Percentiles rank a stretch among this genome's conserved stretches.
These are phyloP conservation scores for Paramormyrops kingsleyae DNA, from an alignment of 2,113 vertebrate species.

Conservation along the genomic window DNA sequence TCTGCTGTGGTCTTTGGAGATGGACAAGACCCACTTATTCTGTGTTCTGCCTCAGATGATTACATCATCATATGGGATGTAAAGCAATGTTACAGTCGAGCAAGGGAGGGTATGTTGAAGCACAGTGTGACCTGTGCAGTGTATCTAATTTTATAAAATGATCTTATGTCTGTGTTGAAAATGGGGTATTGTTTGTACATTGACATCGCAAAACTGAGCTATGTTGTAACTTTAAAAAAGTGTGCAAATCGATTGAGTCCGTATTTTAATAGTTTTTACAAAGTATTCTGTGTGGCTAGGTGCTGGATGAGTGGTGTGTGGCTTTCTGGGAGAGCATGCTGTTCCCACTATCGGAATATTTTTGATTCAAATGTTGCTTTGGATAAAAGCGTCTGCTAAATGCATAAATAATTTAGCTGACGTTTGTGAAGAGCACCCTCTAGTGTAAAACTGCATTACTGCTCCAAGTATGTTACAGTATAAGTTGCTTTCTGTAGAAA, in stretches of 20 bases:
- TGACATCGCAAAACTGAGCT: not conserved
- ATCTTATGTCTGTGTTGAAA: not conserved
- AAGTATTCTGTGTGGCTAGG: not conserved
- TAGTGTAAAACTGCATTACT: constrained; percentile 1
- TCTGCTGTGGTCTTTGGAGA: constrained; percentile 71
- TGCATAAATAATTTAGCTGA: not conserved
- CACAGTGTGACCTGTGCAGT: not conserved
- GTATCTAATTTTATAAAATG: not conserved
- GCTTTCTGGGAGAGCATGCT: not conserved
- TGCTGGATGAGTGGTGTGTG: not conserved
- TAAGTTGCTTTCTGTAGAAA: not conserved
- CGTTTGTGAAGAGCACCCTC: not conserved
- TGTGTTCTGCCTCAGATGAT: constrained; percentile 80
- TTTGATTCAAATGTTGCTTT: not conserved
- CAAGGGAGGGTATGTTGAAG: constrained; percentile 54
- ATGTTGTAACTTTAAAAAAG: not conserved
- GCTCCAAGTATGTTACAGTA: constrained; percentile 1
- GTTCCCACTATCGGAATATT: not conserved
- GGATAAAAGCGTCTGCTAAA: not conserved
- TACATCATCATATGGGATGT: constrained; percentile 72
- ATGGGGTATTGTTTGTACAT: not conserved
- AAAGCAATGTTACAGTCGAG: constrained; percentile 53
- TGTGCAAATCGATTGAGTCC: not conserved
- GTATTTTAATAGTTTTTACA: not conserved
- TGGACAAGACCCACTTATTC: constrained; percentile 40